Evolutionary conservation across 2,888 invertebrate species (phyloP).

Genomic region (Lasioglossum villosulum): DNA sequence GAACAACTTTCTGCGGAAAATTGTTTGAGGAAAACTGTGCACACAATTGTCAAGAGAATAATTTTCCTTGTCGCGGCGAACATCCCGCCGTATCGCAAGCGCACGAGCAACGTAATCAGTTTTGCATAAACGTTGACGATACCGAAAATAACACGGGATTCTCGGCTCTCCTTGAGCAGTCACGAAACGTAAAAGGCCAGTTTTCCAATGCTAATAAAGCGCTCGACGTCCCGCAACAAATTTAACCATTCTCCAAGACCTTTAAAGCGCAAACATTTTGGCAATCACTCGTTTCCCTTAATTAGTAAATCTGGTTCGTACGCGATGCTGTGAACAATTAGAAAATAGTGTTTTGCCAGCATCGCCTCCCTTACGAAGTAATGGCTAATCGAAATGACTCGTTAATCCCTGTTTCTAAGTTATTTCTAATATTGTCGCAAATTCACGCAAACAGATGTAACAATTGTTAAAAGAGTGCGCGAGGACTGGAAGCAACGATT

Average conservation of each 20-base stretch:
- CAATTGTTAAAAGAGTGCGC: background rate
- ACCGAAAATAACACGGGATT: constrained; percentile 43
- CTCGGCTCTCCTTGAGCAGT: constrained; percentile 11
- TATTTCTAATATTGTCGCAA: background rate
- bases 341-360: background rate
- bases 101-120: constrained; percentile 28
- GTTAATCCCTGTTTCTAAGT: background rate
- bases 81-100: background rate
- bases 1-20: background rate
- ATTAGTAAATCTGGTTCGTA: background rate
- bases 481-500: background rate
- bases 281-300: background rate
- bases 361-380: background rate
- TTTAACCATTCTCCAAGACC: background rate
- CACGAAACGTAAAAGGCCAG: constrained; percentile 13
- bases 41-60: constrained; percentile 17
- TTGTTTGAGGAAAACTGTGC: background rate
- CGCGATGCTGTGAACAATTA: background rate
- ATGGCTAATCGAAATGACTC: background rate
- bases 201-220: background rate
- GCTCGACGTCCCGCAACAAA: background rate
- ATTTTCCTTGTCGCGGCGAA: constrained; percentile 41
- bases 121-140: constrained; percentile 46
- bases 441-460: background rate
- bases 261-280: background rate